These are phyloP conservation scores for Archegozetes longisetosus DNA, from an alignment of 1,140 invertebrate genomes.

Conservation along the genomic window DNA sequence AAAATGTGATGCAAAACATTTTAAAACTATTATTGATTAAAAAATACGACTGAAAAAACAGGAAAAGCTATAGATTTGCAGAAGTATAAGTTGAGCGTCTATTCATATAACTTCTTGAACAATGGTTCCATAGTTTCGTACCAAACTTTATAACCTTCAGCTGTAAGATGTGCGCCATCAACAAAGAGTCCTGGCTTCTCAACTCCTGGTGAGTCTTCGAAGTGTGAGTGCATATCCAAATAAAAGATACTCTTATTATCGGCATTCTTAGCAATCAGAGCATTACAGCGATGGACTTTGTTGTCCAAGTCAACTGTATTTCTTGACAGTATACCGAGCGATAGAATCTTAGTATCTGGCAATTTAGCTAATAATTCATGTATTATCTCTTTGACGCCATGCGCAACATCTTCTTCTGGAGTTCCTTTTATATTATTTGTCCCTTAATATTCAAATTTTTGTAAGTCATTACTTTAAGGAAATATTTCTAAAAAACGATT, in stretches of 20 bases:
- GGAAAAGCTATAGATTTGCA: no score
- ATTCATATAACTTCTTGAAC: not conserved
- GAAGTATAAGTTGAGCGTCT: no score
- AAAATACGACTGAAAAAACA: no score
- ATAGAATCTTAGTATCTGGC: not conserved
- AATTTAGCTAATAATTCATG: not conserved
- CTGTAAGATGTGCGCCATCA: not conserved
- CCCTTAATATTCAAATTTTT: no score
- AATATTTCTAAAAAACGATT: no score
- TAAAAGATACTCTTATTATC: not conserved
- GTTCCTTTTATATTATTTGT: not conserved
- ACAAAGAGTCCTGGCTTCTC: not conserved
- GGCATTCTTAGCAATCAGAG: not conserved
- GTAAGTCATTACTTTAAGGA: no score
- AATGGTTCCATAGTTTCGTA: not conserved
- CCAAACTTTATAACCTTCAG: conserved; percentile 2
- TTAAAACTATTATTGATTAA: no score
- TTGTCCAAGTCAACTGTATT: not conserved
- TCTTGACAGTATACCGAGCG: not conserved
- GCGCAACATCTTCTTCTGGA: not conserved
- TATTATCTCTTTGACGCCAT: not conserved
- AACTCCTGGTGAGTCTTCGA: not conserved
- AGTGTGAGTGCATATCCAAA: not conserved
- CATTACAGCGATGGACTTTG: not conserved
- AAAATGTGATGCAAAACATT: no score